Conservation (phyloP, 2,797 vertebrate genomes). For the Argyrosomus regius region DNA sequence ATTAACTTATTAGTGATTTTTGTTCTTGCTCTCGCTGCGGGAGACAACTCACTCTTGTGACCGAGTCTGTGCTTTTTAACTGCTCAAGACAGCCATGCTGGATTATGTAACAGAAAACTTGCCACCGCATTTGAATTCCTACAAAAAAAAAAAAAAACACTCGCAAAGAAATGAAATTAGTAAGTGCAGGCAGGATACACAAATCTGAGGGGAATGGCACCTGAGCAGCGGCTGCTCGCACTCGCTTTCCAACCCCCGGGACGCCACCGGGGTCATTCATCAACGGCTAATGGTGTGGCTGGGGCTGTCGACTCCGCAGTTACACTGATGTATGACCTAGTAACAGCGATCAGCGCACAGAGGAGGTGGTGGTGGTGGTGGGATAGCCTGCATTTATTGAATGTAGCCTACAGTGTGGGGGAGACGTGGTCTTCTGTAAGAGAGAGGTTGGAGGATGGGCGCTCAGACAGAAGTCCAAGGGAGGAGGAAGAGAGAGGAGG, state of each 20-base stretch:
- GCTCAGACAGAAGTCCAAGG: too few species aligned
- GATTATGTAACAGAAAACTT: background rate
- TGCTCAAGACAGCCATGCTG: background rate
- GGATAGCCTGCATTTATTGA: slow-evolving; percentile 61
- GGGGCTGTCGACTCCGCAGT: slow-evolving; percentile 55
- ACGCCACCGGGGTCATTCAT: slow-evolving; percentile 64
- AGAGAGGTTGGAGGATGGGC: background rate
- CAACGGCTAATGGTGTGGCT: slow-evolving; percentile 65
- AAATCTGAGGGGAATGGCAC: slow-evolving; percentile 11
- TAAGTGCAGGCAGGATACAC: background rate
- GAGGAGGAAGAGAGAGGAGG: background rate
- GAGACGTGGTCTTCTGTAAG: slow-evolving; percentile 27
- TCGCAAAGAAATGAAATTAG: slow-evolving; percentile 39
- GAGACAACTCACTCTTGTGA: slow-evolving; percentile 4
- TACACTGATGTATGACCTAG: slow-evolving; percentile 71
- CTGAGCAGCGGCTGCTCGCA: slow-evolving; percentile 38
- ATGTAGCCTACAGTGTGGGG: slow-evolving; percentile 38
- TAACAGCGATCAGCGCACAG: slow-evolving; percentile 45
- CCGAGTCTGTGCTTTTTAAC: background rate
- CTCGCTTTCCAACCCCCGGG: slow-evolving; percentile 17
- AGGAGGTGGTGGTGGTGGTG: background rate
- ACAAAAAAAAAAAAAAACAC: slow-evolving; percentile 4
- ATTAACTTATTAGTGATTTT: background rate
- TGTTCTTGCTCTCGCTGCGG: slow-evolving; percentile 12
- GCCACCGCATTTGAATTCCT: slow-evolving; percentile 2